A percentile compares a stretch with the other conserved stretches of the same genome.
Evolutionary conservation across 2,797 vertebrate species (phyloP).

Genomic region (Gambelia wislizenii): DNA sequence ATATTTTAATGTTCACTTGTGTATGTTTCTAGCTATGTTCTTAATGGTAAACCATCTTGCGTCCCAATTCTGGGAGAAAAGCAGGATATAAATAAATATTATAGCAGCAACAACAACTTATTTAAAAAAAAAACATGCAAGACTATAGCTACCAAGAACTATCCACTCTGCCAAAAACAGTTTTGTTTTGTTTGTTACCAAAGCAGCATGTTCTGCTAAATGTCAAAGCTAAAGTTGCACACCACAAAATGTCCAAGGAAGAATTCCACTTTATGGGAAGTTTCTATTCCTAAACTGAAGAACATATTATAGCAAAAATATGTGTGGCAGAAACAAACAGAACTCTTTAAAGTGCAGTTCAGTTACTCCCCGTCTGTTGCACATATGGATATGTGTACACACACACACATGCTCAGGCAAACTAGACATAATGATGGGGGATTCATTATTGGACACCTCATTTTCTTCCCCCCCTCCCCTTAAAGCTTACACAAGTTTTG

Average conservation of each 20-base stretch:
- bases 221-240: constrained; percentile 9
- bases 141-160: not conserved
- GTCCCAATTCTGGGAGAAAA: too few relatives aligned
- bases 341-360: not conserved
- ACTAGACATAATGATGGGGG: not conserved
- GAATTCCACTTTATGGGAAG: not conserved
- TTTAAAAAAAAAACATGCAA: not conserved
- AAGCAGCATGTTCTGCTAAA: not conserved
- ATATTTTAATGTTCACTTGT: too few relatives aligned
- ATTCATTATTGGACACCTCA: not conserved
- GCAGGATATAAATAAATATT: too few relatives aligned
- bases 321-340: not conserved
- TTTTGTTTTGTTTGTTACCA: not conserved
- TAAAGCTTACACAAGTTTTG: not conserved
- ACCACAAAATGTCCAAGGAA: constrained; percentile 7
- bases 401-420: not conserved
- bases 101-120: not conserved
- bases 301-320: not conserved
- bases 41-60: too few relatives aligned
- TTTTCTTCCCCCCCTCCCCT: not conserved
- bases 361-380: not conserved
- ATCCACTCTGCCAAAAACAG: not conserved
- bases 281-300: not conserved
- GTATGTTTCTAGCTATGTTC: too few relatives aligned
- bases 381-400: not conserved